phyloP scores from a whole-genome alignment of 2,113 vertebrate species.

The Sylvicapra grimmia region DNA sequence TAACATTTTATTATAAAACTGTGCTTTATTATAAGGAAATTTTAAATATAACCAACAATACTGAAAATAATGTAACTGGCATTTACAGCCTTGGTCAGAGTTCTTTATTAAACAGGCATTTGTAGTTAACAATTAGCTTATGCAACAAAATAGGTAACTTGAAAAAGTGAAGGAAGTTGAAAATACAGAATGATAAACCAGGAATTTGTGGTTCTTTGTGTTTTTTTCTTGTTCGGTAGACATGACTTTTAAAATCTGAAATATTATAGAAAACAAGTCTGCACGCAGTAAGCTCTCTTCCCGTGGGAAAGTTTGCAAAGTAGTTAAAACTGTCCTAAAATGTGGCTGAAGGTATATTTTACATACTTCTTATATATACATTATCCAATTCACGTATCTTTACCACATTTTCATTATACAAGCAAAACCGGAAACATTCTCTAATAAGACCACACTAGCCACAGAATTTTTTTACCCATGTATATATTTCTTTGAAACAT shows the following conservation, averaged over 20 bases:
- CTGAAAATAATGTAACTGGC: conserved; percentile 82
- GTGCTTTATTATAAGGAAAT: conserved; percentile 95
- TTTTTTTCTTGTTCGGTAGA: conserved; percentile 69
- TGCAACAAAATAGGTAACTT: conserved; percentile 77
- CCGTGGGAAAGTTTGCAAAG: conserved; percentile 56
- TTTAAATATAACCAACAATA: conserved; percentile 89
- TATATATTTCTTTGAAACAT: conserved; percentile 69
- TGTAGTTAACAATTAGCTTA: conserved; percentile 78
- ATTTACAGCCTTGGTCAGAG: conserved; percentile 80
- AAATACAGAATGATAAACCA: conserved; percentile 71
- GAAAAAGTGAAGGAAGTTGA: conserved; percentile 72
- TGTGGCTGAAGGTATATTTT: conserved; percentile 62
- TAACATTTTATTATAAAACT: conserved; percentile 86
- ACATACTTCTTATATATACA: conserved; percentile 72
- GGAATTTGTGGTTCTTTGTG: conserved; percentile 55
- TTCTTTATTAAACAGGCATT: conserved; percentile 79
- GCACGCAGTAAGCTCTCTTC: conserved; percentile 62
- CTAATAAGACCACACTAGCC: conserved; percentile 51
- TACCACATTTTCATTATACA: conserved; percentile 68
- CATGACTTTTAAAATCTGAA: conserved; percentile 72
- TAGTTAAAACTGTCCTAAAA: conserved; percentile 64
- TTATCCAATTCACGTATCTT: conserved; percentile 53
- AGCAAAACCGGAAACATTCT: conserved; percentile 69
- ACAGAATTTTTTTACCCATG: conserved; percentile 62
- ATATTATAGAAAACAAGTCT: conserved; percentile 62